phyloP scores from a whole-genome alignment of 2,888 invertebrate genomes.

The Tetropium fuscum region DNA sequence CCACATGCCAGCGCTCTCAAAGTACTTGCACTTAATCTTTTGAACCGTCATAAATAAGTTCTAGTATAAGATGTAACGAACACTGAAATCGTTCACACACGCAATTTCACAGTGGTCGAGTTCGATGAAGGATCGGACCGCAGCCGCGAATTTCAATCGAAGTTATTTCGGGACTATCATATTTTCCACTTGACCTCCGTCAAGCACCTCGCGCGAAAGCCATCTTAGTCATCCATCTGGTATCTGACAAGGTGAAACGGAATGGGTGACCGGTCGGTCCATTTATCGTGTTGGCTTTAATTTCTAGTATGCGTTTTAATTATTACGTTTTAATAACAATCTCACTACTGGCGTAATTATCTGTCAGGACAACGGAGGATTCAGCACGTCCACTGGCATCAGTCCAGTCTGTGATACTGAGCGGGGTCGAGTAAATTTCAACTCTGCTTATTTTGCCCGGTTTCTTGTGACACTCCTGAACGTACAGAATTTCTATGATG shows the following conservation, averaged over 20 bases:
- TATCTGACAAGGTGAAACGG: background rate
- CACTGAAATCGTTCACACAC: background rate
- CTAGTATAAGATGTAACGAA: background rate
- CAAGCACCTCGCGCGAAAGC: background rate
- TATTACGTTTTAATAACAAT: slow-evolving; percentile 45
- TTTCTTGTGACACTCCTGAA: slow-evolving; percentile 38
- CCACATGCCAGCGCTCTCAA: slow-evolving; percentile 2
- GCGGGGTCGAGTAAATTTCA: slow-evolving; percentile 33
- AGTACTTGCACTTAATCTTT: background rate
- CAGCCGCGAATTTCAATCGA: too few species aligned
- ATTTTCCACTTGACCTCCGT: too few species aligned
- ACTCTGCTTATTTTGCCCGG: slow-evolving; percentile 26
- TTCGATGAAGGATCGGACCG: too few species aligned
- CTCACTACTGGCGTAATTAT: slow-evolving; percentile 36
- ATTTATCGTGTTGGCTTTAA: slow-evolving; percentile 25
- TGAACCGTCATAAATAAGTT: background rate
- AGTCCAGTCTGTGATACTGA: slow-evolving; percentile 24
- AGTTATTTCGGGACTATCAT: too few species aligned
- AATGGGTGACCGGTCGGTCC: background rate
- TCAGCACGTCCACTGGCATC: slow-evolving; percentile 35
- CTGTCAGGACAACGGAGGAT: slow-evolving; percentile 33
- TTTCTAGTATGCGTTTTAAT: slow-evolving; percentile 35
- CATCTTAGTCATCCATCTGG: slow-evolving; percentile 1
- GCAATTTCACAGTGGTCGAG: background rate
- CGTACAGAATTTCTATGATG: slow-evolving; percentile 41